A percentile compares a stretch with the other conserved stretches of the same genome.
These are phyloP conservation scores for Neogobius melanostomus DNA, from an alignment of 2,113 vertebrate genomes.

Conservation along the genomic window DNA sequence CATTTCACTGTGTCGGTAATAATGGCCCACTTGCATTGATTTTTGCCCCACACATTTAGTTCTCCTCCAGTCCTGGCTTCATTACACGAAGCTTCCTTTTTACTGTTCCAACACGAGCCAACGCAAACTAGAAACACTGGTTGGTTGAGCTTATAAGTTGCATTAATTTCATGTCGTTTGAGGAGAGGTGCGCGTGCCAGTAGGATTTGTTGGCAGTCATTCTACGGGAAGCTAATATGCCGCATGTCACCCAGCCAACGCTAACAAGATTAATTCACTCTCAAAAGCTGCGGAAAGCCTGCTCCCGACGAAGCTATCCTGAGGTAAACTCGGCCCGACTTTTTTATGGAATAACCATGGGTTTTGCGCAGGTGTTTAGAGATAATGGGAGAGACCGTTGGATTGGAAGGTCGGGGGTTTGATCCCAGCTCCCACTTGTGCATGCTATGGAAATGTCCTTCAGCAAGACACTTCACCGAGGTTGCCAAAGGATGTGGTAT, in stretches of 20 bases:
- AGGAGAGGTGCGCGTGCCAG: conserved; percentile 14
- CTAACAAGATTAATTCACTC: conserved; percentile 37
- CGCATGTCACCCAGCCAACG: neutral
- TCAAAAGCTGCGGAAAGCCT: conserved; percentile 3
- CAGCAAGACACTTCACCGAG: too few species aligned
- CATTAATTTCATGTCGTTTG: conserved; percentile 22
- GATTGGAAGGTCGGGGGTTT: too few species aligned
- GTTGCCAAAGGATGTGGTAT: too few species aligned
- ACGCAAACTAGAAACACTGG: conserved; percentile 1
- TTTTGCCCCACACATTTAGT: neutral
- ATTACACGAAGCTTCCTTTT: conserved; percentile 6
- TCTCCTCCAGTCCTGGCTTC: conserved; percentile 1
- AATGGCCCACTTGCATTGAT: neutral
- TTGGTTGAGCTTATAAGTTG: conserved; percentile 8
- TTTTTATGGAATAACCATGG: too few species aligned
- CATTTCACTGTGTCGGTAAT: too few species aligned
- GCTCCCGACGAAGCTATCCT: neutral
- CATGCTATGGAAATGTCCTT: too few species aligned
- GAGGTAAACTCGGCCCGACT: neutral
- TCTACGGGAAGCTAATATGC: conserved; percentile 7
- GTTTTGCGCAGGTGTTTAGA: too few species aligned
- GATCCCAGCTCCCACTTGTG: too few species aligned
- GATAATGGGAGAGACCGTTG: too few species aligned
- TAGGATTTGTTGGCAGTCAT: conserved; percentile 6
- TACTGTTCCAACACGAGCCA: conserved; percentile 5